A percentile compares a stretch with the other conserved stretches of the same genome.
Evolutionary conservation across 2,113 vertebrate species (phyloP).

Genomic region (Callipepla californica): DNA sequence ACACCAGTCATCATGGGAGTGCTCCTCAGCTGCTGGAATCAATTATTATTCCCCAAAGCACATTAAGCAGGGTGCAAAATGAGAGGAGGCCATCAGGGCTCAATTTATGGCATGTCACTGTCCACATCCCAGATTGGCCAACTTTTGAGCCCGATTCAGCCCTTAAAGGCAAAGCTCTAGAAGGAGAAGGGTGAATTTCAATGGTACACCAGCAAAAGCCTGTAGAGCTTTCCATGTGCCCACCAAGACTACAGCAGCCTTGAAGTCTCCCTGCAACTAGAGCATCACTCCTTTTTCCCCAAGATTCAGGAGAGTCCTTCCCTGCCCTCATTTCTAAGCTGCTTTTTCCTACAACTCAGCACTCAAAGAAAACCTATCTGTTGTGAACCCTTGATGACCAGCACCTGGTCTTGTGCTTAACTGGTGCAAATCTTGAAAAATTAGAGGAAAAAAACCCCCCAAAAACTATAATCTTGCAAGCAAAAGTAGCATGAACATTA

Average conservation of each 20-base stretch:
- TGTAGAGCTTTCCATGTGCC: neutral
- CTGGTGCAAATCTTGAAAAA: neutral
- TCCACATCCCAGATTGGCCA: fast-evolving
- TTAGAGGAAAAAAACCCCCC: fast-evolving
- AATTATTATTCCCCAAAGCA: neutral
- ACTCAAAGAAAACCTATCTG: neutral
- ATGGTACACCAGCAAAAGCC: neutral
- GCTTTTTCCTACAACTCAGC: neutral
- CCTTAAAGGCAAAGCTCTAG: neutral
- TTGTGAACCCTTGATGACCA: neutral
- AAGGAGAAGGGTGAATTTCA: neutral
- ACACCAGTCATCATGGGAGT: fast-evolving
- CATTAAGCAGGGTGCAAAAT: fast-evolving
- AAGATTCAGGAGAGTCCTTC: neutral
- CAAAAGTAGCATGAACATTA: neutral
- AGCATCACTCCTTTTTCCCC: neutral
- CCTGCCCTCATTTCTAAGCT: neutral
- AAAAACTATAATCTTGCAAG: fast-evolving
- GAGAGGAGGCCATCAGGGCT: neutral
- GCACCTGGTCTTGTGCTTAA: neutral
- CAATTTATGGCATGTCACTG: fast-evolving
- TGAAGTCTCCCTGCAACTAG: neutral
- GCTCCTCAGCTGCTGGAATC: fast-evolving
- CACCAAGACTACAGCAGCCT: neutral
- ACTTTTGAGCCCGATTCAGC: neutral